Base-by-base conservation (phyloP, 2,113 vertebrate species). In the Sciurus niger region DNA sequence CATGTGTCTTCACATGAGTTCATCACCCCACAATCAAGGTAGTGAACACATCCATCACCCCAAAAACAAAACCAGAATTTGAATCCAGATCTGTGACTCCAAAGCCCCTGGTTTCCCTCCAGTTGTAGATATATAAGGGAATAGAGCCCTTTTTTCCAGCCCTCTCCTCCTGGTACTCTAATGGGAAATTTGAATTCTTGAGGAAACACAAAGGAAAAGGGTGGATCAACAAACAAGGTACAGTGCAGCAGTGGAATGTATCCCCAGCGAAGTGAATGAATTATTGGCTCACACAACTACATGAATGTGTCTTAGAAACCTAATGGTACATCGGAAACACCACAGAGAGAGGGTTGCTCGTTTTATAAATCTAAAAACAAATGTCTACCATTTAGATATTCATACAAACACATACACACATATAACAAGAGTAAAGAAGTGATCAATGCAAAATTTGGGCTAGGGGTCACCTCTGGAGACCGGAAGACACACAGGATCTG, bases 341-440 rank as follows among this genome's bases (percentile, higher is more conserved):
- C 32, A 46, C 9, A 70, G 73, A 79, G 46, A 93, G 46, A 77
- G n/a, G n/a, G 28, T 25, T 55, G 53, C 34, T 48, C 24, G 79
- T 92, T 84, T 94, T 72, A 12, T 79, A 60, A 73, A 86, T 72
- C 43, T 73, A 76, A 82, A 40, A 89, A n/a, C 60, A 88, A n/a
- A 79, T 67, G 24, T 51, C 11, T 72, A 7, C 73, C 55, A 34
- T 72, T 51, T 73, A 78, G 11, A 65, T 10, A 43, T 48, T 43
- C 60, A 76, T 48, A 48, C 22, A 67, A 0, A 32, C 40, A 58
- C 18, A 18, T 32, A 53, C 16, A 32, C 20, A 17, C 6, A 28
- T 10, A 43, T 73, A 51, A 18, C 10, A 58, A 40, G 63, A 68
- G 9, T 53, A 68, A 91, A 51, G 32, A 40, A 51, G 46, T 43